These are phyloP conservation scores for Solenopsis fugax DNA, from an alignment of 1,140 invertebrate genomes.

Conservation along the genomic window DNA sequence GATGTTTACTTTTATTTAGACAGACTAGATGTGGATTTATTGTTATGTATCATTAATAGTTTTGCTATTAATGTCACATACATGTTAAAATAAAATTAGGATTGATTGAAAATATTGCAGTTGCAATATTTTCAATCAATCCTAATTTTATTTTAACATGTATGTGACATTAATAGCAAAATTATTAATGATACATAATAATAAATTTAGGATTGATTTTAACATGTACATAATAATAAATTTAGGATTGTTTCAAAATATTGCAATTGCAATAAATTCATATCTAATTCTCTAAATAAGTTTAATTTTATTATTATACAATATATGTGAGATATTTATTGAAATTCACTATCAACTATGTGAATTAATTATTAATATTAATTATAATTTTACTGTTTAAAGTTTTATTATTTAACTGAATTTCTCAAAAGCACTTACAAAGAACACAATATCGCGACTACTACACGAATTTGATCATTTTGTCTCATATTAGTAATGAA, in stretches of 20 bases:
- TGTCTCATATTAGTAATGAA: neutral
- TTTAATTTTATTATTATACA: slow-evolving; percentile 13
- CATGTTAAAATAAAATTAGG: neutral
- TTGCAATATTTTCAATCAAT: neutral
- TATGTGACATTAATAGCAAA: neutral
- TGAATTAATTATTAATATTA: neutral
- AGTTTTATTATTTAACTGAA: neutral
- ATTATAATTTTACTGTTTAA: neutral
- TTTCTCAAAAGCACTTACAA: neutral
- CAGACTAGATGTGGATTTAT: neutral
- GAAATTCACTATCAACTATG: too few species aligned
- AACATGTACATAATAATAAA: neutral
- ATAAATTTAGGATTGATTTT: too few species aligned
- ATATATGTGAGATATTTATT: too few species aligned
- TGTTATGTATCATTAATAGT: too few species aligned
- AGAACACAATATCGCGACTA: neutral
- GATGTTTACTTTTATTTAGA: neutral
- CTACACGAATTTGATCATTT: neutral
- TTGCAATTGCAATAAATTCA: neutral
- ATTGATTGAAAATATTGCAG: neutral
- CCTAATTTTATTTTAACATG: neutral
- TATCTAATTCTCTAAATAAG: neutral
- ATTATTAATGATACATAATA: too few species aligned
- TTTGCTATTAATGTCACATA: neutral
- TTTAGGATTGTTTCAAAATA: too few species aligned